phyloP scores from a whole-genome alignment of 2,888 invertebrate genomes.

The Lydus trimaculatus region DNA sequence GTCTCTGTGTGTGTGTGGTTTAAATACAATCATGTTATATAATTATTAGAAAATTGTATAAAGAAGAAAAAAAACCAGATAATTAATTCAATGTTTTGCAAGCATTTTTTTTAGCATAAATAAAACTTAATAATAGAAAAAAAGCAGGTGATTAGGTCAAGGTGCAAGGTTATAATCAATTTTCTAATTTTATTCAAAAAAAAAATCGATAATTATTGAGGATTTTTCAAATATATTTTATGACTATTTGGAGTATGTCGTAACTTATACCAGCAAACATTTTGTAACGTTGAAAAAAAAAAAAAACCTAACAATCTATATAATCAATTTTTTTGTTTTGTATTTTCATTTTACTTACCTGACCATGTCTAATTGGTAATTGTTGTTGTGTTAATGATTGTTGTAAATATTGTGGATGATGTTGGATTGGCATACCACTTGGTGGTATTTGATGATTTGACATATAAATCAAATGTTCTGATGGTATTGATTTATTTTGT shows the following conservation, averaged over 20 bases:
- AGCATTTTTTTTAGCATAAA: not conserved
- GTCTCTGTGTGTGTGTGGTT: no score
- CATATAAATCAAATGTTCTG: conserved; percentile 69
- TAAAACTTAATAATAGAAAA: not conserved
- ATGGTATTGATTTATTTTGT: conserved; percentile 62
- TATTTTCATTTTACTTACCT: conserved; percentile 38
- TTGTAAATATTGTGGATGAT: conserved; percentile 51
- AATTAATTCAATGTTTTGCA: conserved; percentile 2
- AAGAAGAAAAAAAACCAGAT: not conserved
- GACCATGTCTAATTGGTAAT: conserved; percentile 43
- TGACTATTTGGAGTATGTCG: not conserved
- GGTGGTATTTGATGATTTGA: conserved; percentile 64
- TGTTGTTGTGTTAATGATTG: conserved; percentile 55
- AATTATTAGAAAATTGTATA: not conserved
- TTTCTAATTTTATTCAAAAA: not conserved
- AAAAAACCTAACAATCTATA: no score
- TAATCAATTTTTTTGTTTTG: no score
- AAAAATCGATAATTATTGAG: not conserved
- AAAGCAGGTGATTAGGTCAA: not conserved
- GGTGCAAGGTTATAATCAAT: not conserved
- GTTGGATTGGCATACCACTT: conserved; percentile 63
- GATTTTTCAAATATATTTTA: no score
- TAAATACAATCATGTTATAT: not conserved
- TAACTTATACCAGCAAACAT: not conserved
- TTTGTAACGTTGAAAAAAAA: no score